Evolutionary conservation across 2,888 invertebrate species (phyloP), one percentile per base, ranked within the genome.

Genomic region (Amaurobius ferox): DNA sequence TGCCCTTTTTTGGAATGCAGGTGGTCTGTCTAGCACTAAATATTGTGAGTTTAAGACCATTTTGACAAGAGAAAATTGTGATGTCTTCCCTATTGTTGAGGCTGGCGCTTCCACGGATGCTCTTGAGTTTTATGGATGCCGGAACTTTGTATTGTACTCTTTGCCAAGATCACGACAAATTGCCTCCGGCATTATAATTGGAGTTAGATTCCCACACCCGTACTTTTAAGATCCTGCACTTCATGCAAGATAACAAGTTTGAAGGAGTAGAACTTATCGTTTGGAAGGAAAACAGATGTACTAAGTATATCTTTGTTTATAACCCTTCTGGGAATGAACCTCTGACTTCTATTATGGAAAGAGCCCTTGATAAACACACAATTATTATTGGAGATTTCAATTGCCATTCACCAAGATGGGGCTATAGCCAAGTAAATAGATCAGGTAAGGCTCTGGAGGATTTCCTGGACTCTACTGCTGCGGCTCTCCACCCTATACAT

Each of bases 1-100:
- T 28, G 70, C 48, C 26, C 9, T 71, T 28, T 48, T 71, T 9
- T 71, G 70, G 70, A 71, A 71, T 71, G 70, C 44, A 1, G 44
- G 71, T 19, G 66, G 64, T 28, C 29, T 64, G 64, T 40, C 40
- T 40, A 40, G 40, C 16, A 1, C 40, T 13, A 40, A 40, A 40
- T 40, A 0, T 40, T 13, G 26, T 64, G 30, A 64, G 29, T 26
- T 64, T 64, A 5, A 64, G 29, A 5, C 64, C 29, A 16, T 64
- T 23, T 13, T 28, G 0, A 28, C n/a, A 26, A 64, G 64, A 64
- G 44, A 29, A 16, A 13, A n/a, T n/a, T 44, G 44, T n/a, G 13
- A 44, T 26, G n/a, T 26, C 9, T 44, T 70, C 44, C 28, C 26
- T 35, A 70, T 26, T 28, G 29, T 28, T 5, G 70, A 70, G n/a